Conservation (phyloP, 2,888 invertebrate species). For the Carabus problematicus region DNA sequence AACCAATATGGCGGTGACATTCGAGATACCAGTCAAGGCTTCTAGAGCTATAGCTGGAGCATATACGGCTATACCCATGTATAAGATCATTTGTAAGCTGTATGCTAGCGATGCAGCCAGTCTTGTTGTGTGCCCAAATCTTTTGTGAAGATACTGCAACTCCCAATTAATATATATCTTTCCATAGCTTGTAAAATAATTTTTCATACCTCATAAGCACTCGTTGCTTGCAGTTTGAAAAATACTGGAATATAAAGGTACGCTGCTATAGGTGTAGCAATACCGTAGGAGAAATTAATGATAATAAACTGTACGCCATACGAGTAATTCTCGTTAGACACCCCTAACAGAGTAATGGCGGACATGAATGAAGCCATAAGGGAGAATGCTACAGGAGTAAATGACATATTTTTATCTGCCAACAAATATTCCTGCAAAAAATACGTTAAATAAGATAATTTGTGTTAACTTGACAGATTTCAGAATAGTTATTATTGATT, state of each 20-base stretch:
- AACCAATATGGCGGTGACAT: slow-evolving; percentile 74
- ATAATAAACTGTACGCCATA: slow-evolving; percentile 82
- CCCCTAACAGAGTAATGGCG: slow-evolving; percentile 86
- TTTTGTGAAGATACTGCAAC: slow-evolving; percentile 81
- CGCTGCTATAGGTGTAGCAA: slow-evolving; percentile 80
- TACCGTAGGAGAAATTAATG: slow-evolving; percentile 76
- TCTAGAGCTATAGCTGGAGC: slow-evolving; percentile 92
- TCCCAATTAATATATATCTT: neutral
- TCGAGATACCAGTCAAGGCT: slow-evolving; percentile 81
- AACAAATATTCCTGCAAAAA: slow-evolving; percentile 78
- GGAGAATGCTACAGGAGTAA: slow-evolving; percentile 84
- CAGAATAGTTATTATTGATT: neutral
- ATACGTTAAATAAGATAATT: slow-evolving; percentile 21
- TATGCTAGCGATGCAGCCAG: slow-evolving; percentile 83
- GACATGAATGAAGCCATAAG: slow-evolving; percentile 96
- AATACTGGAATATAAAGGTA: slow-evolving; percentile 85
- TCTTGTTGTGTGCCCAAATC: slow-evolving; percentile 82
- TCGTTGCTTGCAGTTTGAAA: slow-evolving; percentile 81
- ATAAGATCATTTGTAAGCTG: slow-evolving; percentile 87
- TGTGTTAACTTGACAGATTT: slow-evolving; percentile 10
- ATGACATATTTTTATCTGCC: slow-evolving; percentile 81
- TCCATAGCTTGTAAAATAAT: neutral
- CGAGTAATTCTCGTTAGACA: slow-evolving; percentile 86
- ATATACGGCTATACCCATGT: slow-evolving; percentile 91
- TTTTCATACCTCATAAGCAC: slow-evolving; percentile 78